Evolutionary conservation across 2,113 vertebrate genomes (phyloP).

Genomic region (Burhinus oedicnemus): DNA sequence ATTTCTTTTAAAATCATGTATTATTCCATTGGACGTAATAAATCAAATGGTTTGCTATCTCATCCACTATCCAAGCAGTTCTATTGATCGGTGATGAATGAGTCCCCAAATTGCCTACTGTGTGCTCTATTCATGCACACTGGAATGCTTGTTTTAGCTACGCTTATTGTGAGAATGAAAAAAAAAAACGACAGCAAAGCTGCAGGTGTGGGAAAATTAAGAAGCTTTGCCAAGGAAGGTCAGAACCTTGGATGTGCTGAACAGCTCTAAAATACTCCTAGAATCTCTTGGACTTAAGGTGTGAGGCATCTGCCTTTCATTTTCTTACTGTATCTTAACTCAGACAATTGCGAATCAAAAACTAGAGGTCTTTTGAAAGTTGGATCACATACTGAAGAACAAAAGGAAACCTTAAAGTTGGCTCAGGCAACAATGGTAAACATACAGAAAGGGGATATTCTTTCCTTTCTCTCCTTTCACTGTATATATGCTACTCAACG

Average conservation of each 20-base stretch:
- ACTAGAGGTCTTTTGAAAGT: constrained; percentile 4
- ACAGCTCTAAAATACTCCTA: neutral
- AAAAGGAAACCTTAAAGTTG: constrained; percentile 18
- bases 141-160: neutral
- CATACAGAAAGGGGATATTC: neutral
- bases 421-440: neutral
- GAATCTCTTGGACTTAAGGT: neutral
- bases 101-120: constrained; percentile 10
- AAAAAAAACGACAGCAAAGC: neutral
- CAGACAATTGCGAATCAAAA: neutral
- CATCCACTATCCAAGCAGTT: neutral
- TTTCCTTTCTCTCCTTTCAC: neutral
- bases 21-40: neutral
- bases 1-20: constrained; percentile 36
- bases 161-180: neutral
- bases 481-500: neutral
- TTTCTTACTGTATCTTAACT: constrained; percentile 5
- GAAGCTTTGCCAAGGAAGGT: neutral
- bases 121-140: neutral
- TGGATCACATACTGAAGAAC: neutral
- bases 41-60: constrained; percentile 32
- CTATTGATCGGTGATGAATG: constrained; percentile 21
- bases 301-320: neutral
- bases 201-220: neutral
- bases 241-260: neutral